Base-by-base conservation (phyloP, 1,140 invertebrate genomes). In the Pseudomyrmex pallidus region DNA sequence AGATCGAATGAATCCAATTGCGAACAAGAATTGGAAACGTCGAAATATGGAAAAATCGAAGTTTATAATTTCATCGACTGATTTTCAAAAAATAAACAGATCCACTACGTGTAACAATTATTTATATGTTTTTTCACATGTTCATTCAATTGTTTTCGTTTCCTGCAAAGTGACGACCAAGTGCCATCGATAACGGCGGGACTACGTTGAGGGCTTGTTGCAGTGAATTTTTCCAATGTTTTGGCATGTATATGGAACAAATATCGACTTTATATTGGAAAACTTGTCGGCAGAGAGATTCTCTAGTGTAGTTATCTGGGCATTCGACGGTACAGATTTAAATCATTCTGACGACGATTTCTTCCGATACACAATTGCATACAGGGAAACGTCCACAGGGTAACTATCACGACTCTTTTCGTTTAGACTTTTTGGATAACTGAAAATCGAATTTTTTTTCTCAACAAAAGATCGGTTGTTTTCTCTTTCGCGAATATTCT, bases 241-340 rank as follows among this genome's bases (percentile, higher is more conserved):
- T 84, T 73, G 61, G 85, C 67, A 85, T 77, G 90, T 89, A 59
- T 72, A 70, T 80, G 59, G 76, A 80, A 80, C 76, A 72, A 70
- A 80, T 80, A 80, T 80, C 76, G 66, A 80, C 76, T 80, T 70
- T 80, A 72, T 89, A 90, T 91, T 90, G 85, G 67, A 48, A 74
- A 83, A 83, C 72, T 76, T 83, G 72, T 63, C 82, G 73, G 17
- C n/a, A 83, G 78, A 64, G 74, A 83, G 72, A 66, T n/a, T 76
- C 35, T 83, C 80, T 77, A 54, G 59, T 64, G 61, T 25, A 64
- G 73, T 83, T 74, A 74, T 83, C 82, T 83, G 50, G 73, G 52
- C 72, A 83, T 83, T 83, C 72, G 73, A 83, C 62, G 57, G 72
- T 83, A 50, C 66, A 59, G 76, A 80, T 80, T 80, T 80, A 80